Percentiles rank a stretch among this genome's conserved stretches.
Conservation (phyloP, 2,888 invertebrate genomes). For the Macrophya alboannulata region DNA sequence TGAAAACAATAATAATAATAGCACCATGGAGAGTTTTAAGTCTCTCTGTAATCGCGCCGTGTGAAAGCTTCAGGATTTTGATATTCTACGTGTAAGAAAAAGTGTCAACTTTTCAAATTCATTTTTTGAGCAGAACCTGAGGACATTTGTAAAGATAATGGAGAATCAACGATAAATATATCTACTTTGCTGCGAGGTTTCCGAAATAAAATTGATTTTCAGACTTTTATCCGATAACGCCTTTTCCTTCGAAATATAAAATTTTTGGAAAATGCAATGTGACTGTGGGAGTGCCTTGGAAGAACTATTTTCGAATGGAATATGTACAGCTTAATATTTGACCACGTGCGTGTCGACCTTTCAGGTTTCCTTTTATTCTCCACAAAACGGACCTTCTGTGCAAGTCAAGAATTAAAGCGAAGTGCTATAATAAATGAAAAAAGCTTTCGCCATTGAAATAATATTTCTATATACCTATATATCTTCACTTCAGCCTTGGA, state of each 20-base stretch:
- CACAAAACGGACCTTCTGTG: neutral
- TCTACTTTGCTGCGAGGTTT: neutral
- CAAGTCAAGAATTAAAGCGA: neutral
- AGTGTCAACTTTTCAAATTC: neutral
- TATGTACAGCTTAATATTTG: neutral
- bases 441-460: slow-evolving; percentile 18
- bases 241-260: neutral
- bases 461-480: slow-evolving; percentile 6
- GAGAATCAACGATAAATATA: neutral
- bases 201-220: neutral
- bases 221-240: neutral
- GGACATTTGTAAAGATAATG: neutral
- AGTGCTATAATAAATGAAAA: neutral
- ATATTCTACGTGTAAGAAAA: neutral
- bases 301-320: neutral
- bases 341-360: neutral
- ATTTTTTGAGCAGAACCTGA: neutral
- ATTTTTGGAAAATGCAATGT: too few relatives aligned
- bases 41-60: neutral
- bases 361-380: neutral
- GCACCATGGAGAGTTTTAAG: neutral
- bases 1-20: slow-evolving; percentile 2
- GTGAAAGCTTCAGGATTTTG: neutral
- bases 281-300: neutral
- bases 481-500: neutral